Conservation (phyloP, 2,113 vertebrate species). For the Morone chrysops region DNA sequence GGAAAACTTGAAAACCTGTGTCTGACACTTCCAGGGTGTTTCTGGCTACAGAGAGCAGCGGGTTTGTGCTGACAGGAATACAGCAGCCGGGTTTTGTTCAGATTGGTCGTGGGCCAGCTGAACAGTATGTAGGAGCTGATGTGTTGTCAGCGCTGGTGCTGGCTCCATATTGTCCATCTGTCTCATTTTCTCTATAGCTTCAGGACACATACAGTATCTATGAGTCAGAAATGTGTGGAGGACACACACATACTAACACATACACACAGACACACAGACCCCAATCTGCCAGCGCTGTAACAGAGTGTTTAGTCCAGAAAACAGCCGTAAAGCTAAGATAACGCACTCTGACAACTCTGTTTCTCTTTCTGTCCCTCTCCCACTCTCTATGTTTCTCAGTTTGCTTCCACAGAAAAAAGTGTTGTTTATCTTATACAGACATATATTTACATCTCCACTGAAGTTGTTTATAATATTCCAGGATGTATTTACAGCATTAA, state of each 20-base stretch:
- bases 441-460: conserved; percentile 38
- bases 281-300: conserved; percentile 29
- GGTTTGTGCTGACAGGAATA: conserved; percentile 13
- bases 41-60: conserved; percentile 7
- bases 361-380: neutral
- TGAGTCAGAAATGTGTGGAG: conserved; percentile 29
- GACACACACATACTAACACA: conserved; percentile 14
- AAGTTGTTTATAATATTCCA: conserved; percentile 23
- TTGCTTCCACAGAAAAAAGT: neutral
- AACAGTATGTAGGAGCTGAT: conserved; percentile 46
- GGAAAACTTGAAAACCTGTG: neutral
- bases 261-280: conserved; percentile 22
- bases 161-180: conserved; percentile 44
- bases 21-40: neutral
- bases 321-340: conserved; percentile 34
- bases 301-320: conserved; percentile 31
- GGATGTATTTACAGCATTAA: conserved; percentile 29
- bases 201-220: conserved; percentile 24
- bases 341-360: conserved; percentile 30
- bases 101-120: conserved; percentile 33
- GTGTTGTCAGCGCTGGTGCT: conserved; percentile 32
- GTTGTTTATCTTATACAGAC: conserved; percentile 15
- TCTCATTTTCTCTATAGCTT: conserved; percentile 29
- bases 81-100: conserved; percentile 7
- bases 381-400: neutral